phyloP scores from a whole-genome alignment of 2,797 vertebrate species.

The Oophaga sylvatica region DNA sequence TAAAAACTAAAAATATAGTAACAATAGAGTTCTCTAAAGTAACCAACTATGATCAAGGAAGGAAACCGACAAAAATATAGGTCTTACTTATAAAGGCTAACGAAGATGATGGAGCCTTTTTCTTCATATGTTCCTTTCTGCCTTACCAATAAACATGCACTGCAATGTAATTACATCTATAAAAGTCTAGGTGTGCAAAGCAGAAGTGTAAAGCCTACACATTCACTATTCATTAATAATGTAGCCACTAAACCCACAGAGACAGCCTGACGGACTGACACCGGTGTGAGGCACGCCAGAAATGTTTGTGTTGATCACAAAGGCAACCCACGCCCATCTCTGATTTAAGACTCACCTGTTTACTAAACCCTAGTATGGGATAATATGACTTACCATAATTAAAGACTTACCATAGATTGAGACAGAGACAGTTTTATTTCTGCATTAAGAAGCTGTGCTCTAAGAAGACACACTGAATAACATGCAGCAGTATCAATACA shows the following conservation, averaged over 20 bases:
- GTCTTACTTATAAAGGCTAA: conserved; percentile 30
- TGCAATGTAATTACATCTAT: conserved; percentile 36
- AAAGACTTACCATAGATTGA: conserved; percentile 27
- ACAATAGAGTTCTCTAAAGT: background rate
- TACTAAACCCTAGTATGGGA: conserved; percentile 45
- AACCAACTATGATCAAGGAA: background rate
- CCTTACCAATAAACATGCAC: conserved; percentile 26
- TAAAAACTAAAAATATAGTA: background rate
- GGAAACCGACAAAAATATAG: background rate
- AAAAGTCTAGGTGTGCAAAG: conserved; percentile 37
- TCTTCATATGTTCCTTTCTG: conserved; percentile 4
- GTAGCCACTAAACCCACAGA: conserved; percentile 46
- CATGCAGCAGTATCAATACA: background rate
- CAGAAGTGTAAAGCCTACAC: conserved; percentile 21
- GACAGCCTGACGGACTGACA: conserved; percentile 47
- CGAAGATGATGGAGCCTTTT: background rate
- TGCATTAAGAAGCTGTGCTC: conserved; percentile 12
- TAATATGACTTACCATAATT: conserved; percentile 39
- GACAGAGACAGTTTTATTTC: conserved; percentile 29
- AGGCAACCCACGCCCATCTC: conserved; percentile 42
- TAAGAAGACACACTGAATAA: background rate
- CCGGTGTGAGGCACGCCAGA: conserved; percentile 35
- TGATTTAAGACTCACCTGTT: conserved; percentile 53
- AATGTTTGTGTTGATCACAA: conserved; percentile 56
- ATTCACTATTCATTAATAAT: conserved; percentile 20